Evolutionary conservation across 2,113 vertebrate species (phyloP).

Genomic region (Calyptommatus sinebrachiatus): DNA sequence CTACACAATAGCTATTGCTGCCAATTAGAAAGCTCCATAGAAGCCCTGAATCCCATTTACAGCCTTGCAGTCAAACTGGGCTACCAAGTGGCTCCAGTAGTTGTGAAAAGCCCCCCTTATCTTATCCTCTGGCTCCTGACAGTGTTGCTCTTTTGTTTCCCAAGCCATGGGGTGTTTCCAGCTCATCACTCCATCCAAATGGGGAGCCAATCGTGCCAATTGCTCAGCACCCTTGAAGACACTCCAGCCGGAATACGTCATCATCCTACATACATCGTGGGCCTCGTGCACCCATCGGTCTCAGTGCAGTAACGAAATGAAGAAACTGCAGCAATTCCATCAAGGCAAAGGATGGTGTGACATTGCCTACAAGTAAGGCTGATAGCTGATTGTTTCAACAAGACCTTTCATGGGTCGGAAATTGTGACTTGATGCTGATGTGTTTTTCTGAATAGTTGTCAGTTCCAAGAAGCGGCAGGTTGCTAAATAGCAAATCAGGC

Average conservation of each 20-base stretch:
- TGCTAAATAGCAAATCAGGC: no score
- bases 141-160: neutral
- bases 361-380: slow-evolving; percentile 76
- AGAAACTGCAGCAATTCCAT: slow-evolving; percentile 33
- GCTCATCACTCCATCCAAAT: slow-evolving; percentile 41
- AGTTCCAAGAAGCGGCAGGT: no score
- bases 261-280: slow-evolving; percentile 35
- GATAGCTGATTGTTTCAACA: no score
- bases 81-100: no score
- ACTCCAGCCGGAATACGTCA: slow-evolving; percentile 21
- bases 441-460: no score
- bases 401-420: no score
- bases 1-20: no score
- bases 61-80: no score
- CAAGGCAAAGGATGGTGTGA: slow-evolving; percentile 68
- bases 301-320: slow-evolving; percentile 23
- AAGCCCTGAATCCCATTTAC: no score
- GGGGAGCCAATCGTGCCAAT: slow-evolving; percentile 35
- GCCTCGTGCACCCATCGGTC: neutral
- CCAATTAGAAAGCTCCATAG: no score
- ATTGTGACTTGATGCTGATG: no score
- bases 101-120: no score
- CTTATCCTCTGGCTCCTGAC: neutral
- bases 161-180: slow-evolving; percentile 26
- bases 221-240: slow-evolving; percentile 28